Base-by-base conservation (phyloP, 1,140 invertebrate species). In the Diorhabda sublineata region DNA sequence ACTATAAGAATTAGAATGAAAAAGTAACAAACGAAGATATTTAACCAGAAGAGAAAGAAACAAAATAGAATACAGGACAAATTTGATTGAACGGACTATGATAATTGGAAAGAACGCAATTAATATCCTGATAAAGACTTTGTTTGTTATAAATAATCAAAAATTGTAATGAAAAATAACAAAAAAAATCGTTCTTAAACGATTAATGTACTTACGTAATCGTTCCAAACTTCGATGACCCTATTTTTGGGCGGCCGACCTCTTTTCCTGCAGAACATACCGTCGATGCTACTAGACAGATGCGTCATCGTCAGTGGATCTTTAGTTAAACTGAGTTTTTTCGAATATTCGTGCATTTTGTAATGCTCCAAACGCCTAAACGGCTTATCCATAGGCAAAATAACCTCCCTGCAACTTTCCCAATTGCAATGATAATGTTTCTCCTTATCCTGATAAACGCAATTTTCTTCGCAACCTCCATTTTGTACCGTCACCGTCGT, bases 211-310 rank as follows among this genome's bases (percentile, higher is more conserved):
- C 87, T 88, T 85, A 90, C 88, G 81, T 89, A 89, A 73, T 91
- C 91, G 71, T 90, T 91, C 90, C 92, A 94, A 64, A 93, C 91
- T 85, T 96, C 94, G 61, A 97, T 94, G 9, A 96, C 89, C 3
- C 94, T 84, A 80, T 96, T 96, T 81, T 97, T 97, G 8, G 94
- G 95, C 26, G 95, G 95, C 65, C 95, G 84, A 68, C 95, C 95
- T 44, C 95, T 84, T 77, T 97, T 97, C 69, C 94, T 85, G 80
- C 93, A 92, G 78, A 96, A 96, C 88, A 94, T 92, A 9, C 92
- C 91, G 79, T 95, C 92, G 59, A 94, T 87, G 42, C 90, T 91
- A 43, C 90, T 92, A 3, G 88, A 85, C 11, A 90, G 81, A 74
- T 90, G 88, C 0, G 90, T 88, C 74, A 87, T 85, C 67, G 84